Base-by-base conservation (phyloP, 2,113 vertebrate genomes). In the Laterallus jamaicensis region DNA sequence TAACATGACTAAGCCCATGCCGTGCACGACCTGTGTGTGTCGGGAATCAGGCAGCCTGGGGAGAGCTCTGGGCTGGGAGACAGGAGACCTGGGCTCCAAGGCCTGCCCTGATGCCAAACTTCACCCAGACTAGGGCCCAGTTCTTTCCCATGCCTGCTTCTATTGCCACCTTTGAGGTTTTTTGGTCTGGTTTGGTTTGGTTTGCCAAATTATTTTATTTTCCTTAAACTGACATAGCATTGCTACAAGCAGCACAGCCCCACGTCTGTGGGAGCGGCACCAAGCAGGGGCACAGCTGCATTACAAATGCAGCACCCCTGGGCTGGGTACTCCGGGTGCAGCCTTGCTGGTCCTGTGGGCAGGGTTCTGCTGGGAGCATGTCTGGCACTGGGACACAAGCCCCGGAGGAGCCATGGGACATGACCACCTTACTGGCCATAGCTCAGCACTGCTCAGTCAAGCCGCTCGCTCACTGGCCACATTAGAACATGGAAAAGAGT, bases 241-340 rank as follows among this genome's bases (percentile, higher is more conserved):
- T 15, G 14, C 60, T 44, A 47, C 0, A 22, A 89, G 39, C 77
- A 52, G 24, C 4, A 5, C 20, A 19, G 22, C 29, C 8, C 4
- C 40, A 52, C 17, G 14, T 47, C 35, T 2, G 1, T 14, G 35
- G 28, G 44, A 62, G 14, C 1, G 4, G 39, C 80, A 39, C 12
- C 0, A 0, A 87, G 32, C 20, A 40, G 66, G 5, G 6, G 17
- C 29, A 82, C 0, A 0, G 20, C 20, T 0, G 0, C 17, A 3
- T 42, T 12, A 40, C 13, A 26, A 75, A 44, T 22, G 7, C 14
- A 20, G 59, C 25, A 26, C 1, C 31, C 47, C 42, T 28, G 16
- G 22, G 2, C 2, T 2, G 15, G 44, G 66, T 32, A 7, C 35
- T 22, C 24, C 0, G 2, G 21, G 1, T 9, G 26, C 19, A 66